Base-by-base conservation (phyloP, 2,797 vertebrate genomes). In the Liasis olivaceus region DNA sequence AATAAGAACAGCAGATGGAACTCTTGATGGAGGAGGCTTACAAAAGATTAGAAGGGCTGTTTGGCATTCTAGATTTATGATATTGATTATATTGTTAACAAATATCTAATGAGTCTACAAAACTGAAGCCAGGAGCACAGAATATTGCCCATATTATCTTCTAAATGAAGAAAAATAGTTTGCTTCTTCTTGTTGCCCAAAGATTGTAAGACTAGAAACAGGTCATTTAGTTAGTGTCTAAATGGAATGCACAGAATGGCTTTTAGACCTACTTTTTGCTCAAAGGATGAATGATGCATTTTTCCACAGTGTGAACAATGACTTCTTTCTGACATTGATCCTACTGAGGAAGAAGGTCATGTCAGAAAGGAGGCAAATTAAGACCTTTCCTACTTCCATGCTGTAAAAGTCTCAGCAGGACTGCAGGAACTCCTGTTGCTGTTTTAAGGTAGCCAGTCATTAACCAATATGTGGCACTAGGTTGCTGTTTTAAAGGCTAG, bases 81-180 rank as follows among this genome's bases (percentile, higher is more conserved):
- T 60, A n/a, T 77, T 89, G 89, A 8, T 36, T 93, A 90, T 36
- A 56, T 85, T 56, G 36, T 64, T 90, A 95, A 31, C 64, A 89
- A n/a, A 0, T 91, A 77, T 89, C 56, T 59, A 31, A 91, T 36
- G 90, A 28, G 85, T 94, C 90, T 90, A 22, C 72, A 92, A 95
- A 94, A 72, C 90, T 0, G 0, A 77, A 9, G 62, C 2, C 36
- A 81, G 42, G 47, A 24, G 60, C 86, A 89, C 86, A 94, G 94
- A 89, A 84, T 0, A 0, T n/a, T 95, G 90, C 93, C 36, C 94
- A 91, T 88, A 85, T 20, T 22, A 56, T 36, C 14, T 95, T 63
- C 84, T 91, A 8, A 81, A 59, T 86, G 91, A 90, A 84, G 0
- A 0, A 54, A 85, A 77, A 93, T 62, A 89, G 31, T 17, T 85